A percentile compares a stretch with the other conserved stretches of the same genome.
These are phyloP conservation scores for Grus americana DNA, from an alignment of 2,113 vertebrate species.

Conservation along the genomic window DNA sequence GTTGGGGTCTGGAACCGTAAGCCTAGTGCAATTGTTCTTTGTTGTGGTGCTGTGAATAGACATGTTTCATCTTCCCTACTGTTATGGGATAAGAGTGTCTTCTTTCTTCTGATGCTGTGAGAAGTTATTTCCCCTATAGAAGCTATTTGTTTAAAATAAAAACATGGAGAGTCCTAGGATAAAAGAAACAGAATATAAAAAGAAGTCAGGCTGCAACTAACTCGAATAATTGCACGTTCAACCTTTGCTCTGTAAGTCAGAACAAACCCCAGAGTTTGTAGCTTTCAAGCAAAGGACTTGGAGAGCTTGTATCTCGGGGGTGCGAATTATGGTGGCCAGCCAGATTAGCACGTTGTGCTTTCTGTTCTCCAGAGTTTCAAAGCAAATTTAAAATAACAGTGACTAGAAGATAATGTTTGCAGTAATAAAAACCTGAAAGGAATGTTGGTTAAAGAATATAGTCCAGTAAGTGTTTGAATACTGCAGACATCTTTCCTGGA, in stretches of 20 bases:
- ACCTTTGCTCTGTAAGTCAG: not conserved
- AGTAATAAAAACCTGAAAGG: not conserved
- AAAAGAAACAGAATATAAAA: not conserved
- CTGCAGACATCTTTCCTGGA: not conserved
- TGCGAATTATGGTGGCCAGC: not conserved
- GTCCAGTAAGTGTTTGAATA: not conserved
- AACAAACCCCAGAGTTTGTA: not conserved
- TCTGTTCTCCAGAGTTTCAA: constrained; percentile 8
- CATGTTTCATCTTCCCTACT: not conserved
- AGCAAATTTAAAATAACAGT: not conserved
- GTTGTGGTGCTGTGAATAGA: not conserved
- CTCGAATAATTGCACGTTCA: not conserved
- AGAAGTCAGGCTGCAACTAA: not conserved
- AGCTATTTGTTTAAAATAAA: not conserved
- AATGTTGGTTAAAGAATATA: not conserved
- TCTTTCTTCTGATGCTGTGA: not conserved
- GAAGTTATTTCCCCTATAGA: not conserved
- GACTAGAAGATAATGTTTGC: not conserved
- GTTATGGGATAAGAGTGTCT: not conserved
- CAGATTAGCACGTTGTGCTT: not conserved
- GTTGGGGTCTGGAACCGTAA: not conserved
- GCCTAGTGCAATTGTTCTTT: not conserved
- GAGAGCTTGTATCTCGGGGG: not conserved
- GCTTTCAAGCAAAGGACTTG: not conserved
- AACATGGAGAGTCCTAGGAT: not conserved